These are phyloP conservation scores for Phalacrocorax carbo DNA, from an alignment of 2,113 vertebrate genomes.

Conservation along the genomic window DNA sequence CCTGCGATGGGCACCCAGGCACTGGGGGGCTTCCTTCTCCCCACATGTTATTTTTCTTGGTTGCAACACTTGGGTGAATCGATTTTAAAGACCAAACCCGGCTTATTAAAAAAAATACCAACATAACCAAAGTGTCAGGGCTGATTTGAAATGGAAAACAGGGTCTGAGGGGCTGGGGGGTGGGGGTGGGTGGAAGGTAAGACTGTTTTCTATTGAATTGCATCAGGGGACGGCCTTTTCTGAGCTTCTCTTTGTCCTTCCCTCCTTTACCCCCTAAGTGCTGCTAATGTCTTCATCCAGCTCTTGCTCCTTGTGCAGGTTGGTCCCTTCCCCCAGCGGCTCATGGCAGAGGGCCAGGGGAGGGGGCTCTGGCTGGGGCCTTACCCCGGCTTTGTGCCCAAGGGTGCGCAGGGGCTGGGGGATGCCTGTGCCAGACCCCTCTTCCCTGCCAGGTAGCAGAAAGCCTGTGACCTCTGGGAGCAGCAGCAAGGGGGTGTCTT, in stretches of 20 bases:
- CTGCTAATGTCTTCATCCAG: neutral
- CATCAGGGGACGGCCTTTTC: neutral
- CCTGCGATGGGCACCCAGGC: neutral
- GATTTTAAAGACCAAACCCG: neutral
- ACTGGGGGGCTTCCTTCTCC: neutral
- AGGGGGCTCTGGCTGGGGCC: neutral
- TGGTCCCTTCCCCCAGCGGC: neutral
- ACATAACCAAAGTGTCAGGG: neutral
- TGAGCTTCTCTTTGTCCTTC: neutral
- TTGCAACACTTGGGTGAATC: neutral
- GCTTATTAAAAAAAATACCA: neutral
- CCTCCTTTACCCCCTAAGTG: neutral
- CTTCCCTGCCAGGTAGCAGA: too few relatives aligned
- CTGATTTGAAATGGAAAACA: slow-evolving; percentile 46
- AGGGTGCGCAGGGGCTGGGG: neutral
- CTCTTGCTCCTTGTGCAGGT: neutral
- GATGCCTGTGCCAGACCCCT: neutral
- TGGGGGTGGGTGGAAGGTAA: neutral
- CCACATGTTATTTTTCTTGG: neutral
- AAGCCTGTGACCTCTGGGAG: neutral
- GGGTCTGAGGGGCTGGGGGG: neutral
- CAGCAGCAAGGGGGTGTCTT: neutral
- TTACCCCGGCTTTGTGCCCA: rapidly evolving
- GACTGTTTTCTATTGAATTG: neutral
- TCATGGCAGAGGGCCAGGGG: neutral